Evolutionary conservation across 2,888 invertebrate genomes (phyloP).

Genomic region (Cremastobaeus sp.): DNA sequence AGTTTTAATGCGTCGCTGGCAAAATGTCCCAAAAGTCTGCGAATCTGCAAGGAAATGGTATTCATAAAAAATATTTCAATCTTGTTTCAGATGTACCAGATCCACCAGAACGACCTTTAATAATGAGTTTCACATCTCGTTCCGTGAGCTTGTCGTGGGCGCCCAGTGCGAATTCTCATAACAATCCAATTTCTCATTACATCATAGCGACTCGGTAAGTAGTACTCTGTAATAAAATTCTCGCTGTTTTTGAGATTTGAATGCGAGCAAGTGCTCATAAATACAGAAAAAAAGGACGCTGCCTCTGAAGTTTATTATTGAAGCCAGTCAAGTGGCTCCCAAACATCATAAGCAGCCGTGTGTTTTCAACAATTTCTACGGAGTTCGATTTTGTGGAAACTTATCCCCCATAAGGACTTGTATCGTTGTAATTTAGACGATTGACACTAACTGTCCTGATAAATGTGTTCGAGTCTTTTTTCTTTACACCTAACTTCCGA

Average conservation of each 20-base stretch:
- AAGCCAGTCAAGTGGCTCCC: too few relatives aligned
- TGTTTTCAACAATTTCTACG: too few relatives aligned
- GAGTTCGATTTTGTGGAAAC: too few relatives aligned
- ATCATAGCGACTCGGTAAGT: conserved; percentile 87
- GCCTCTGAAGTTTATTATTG: conserved; percentile 19
- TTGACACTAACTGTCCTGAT: too few relatives aligned
- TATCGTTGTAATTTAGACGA: too few relatives aligned
- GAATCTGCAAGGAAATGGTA: too few relatives aligned
- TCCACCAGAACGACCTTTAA: conserved; percentile 85
- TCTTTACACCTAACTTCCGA: too few relatives aligned
- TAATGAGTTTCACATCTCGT: conserved; percentile 86
- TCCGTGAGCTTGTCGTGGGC: conserved; percentile 88
- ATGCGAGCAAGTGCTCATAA: conserved; percentile 16
- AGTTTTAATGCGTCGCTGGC: too few relatives aligned
- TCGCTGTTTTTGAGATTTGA: conserved; percentile 28
- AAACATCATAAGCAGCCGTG: too few relatives aligned
- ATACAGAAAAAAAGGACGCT: conserved; percentile 9
- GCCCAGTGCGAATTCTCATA: conserved; percentile 84
- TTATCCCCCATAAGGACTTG: too few relatives aligned
- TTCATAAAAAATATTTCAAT: conserved; percentile 20
- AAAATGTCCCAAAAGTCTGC: too few relatives aligned
- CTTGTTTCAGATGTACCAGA: conserved; percentile 83
- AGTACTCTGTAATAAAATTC: conserved; percentile 12
- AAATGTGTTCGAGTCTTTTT: too few relatives aligned
- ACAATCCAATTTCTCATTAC: conserved; percentile 85